Evolutionary conservation across 2,113 vertebrate genomes (phyloP), one percentile per base, ranked within the genome.

Genomic region (Calidris pugnax): DNA sequence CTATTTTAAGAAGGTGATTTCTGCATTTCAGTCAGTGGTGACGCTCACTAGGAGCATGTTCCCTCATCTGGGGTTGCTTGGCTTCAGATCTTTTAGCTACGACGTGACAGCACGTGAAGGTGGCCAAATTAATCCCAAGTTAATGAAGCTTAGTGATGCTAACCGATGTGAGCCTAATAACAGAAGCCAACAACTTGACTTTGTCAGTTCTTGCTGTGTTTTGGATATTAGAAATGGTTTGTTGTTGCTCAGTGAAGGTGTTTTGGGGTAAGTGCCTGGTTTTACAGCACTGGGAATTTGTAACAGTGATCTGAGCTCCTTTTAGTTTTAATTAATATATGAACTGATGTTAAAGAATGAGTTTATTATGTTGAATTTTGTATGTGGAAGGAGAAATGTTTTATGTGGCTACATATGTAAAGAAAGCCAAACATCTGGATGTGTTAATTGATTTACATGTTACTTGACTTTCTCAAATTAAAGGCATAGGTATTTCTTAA

Each of bases 111-210:
- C 32, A 19, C 45, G 21, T 67, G 45, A 77, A n/a, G 33, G 13
- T 84, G n/a, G 59, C 41, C n/a, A 41, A 12, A 37, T 66, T 45
- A n/a, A 27, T 48, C 48, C 28, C 22, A 74, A 32, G 32, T 45
- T 66, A 50, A 62, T 41, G 15, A 26, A 35, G 8, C 55, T 74
- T 32, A 28, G 12, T 66, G 63, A 33, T 55, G 59, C 12, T 41
- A 55, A n/a, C 47, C 33, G 26, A 4, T 0, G 0, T 21, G 10
- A 85, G 12, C 41, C 33, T 1, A 21, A 0, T 32, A 59, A 66
- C 59, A 91, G 78, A 55, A 67, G 45, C 28, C 1, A 2, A 51
- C 32, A 72, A 30, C 41, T 59, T 71, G 53, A 14, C 45, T 81
- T 63, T 12, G 17, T 53, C 1, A 4, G 22, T 48, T 80, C n/a